Evolutionary conservation across 1,140 invertebrate species (phyloP), one percentile per base, ranked within the genome.

Genomic region (Meloidogyne hapla): DNA sequence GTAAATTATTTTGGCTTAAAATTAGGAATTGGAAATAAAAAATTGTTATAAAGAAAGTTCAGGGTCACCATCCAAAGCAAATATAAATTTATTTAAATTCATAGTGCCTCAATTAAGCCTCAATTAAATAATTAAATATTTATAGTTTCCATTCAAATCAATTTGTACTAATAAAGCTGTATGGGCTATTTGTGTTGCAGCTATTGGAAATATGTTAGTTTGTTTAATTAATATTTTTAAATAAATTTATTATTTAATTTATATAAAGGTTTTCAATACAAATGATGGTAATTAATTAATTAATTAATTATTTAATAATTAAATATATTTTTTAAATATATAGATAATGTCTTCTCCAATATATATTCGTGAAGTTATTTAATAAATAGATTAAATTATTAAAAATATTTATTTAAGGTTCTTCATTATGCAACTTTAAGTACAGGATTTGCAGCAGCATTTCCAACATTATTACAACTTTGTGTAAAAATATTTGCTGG

Each of bases 181-280:
- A 25, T 82, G 84, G 81, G 83, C 83, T 23, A 75, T 86, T 33
- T 86, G 78, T 82, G 56, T 84, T 28, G 83, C 83, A n/a, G 83
- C 84, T 9, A 48, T 85, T 18, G 84, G 84, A 26, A 83, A 83
- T 66, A 72, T 80, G 80, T 26, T 8, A 56, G n/a, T 8, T n/a
- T 21, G 4, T 15, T 21, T 56, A n/a, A 56, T n/a, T 48, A 3
- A n/a, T 56, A n/a, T 56, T 56, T 56, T 8, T n/a, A 56, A 56
- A n/a, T 56, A 56, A 56, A n/a, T 56, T n/a, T 56, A 18, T 42
- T 12, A 18, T 33, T 33, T 0, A 33, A 33, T 33, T 33, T 33
- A 56, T n/a, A n/a, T n/a, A 56, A 8, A 56, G 48, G 48, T 56
- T 13, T 63, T 78, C 74, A 21, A 77, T 77, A n/a, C 65, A 67